These are phyloP conservation scores for Porites lobata DNA, from an alignment of 92 coral and sea anemone species.

Conservation along the genomic window DNA sequence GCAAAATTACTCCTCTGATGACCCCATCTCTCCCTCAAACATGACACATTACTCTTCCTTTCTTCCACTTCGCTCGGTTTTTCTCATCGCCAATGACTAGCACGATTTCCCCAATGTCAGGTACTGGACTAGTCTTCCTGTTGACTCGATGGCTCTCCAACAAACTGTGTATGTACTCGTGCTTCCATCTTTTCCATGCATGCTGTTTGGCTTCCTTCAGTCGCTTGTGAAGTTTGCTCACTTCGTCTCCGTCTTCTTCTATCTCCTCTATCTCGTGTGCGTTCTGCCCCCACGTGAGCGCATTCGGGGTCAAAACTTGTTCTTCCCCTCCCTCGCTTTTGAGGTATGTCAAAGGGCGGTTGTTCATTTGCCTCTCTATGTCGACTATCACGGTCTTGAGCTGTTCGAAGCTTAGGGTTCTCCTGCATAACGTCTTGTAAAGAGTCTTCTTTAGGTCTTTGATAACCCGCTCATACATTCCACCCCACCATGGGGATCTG, in stretches of 20 bases:
- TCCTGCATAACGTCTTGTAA: constrained; percentile 64
- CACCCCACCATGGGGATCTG: neutral
- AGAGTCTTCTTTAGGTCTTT: constrained; percentile 63
- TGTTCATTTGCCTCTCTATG: too few species aligned
- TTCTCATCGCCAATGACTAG: constrained; percentile 48
- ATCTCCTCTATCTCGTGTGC: neutral
- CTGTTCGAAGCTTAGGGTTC: constrained; percentile 48
- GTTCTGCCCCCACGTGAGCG: too few species aligned
- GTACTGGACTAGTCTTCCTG: constrained; percentile 25
- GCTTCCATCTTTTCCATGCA: too few species aligned
- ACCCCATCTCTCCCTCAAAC: too few species aligned
- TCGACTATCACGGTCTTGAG: neutral
- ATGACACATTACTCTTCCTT: constrained; percentile 59
- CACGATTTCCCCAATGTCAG: constrained; percentile 49
- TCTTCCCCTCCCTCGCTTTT: too few species aligned
- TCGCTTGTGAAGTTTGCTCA: constrained; percentile 3
- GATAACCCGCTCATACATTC: constrained; percentile 21
- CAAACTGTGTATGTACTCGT: constrained; percentile 53
- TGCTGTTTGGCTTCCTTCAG: neutral
- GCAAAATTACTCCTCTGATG: too few species aligned
- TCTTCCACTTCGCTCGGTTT: constrained; percentile 47
- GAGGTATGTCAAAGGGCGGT: too few species aligned
- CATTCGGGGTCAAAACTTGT: too few species aligned
- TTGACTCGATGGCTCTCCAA: constrained; percentile 65
- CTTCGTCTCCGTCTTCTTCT: neutral